Conservation (phyloP, 2,797 vertebrate species). For the Tachyglossus aculeatus region DNA sequence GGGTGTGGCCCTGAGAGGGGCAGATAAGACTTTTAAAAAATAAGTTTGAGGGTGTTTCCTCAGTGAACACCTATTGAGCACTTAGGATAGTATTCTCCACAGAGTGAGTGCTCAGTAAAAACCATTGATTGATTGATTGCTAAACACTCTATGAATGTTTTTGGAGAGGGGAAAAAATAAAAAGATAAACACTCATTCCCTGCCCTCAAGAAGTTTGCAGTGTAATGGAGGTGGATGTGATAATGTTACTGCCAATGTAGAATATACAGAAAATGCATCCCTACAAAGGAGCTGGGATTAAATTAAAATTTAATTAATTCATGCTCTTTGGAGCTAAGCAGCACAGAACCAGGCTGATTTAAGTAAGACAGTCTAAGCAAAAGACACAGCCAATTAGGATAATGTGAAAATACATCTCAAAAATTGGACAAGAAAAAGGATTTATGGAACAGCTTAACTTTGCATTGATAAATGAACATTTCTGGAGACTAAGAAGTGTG, state of each 20-base stretch:
- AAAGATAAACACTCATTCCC: no score
- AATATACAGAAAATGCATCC: neutral
- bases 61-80: no score
- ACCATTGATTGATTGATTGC: no score
- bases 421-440: conserved; percentile 33
- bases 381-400: neutral
- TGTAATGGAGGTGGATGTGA: no score
- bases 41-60: no score
- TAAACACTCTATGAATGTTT: no score
- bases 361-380: neutral
- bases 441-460: conserved; percentile 58
- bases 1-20: no score
- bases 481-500: conserved; percentile 33
- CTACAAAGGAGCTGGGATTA: neutral
- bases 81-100: no score
- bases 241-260: neutral
- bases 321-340: neutral
- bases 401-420: neutral
- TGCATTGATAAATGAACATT: conserved; percentile 67
- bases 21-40: no score
- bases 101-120: no score
- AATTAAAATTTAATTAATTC: neutral
- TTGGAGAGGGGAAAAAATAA: no score
- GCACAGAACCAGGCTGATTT: neutral
- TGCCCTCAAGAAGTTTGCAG: no score